Evolutionary conservation across 2,113 vertebrate genomes (phyloP).

Genomic region (Pleuronectes platessa): DNA sequence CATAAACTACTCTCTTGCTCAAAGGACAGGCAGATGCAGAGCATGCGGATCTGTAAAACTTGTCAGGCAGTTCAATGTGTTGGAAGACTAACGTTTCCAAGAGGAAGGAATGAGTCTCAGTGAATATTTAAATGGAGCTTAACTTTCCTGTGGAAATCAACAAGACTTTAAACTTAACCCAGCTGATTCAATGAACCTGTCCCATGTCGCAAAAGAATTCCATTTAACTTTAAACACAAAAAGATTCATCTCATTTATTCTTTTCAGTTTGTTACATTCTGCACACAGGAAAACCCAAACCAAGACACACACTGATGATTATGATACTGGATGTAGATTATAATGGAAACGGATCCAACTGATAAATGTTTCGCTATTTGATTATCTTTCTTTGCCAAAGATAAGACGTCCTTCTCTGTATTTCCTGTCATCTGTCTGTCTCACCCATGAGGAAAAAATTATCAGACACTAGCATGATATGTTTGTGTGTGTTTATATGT

Average conservation of each 20-base stretch:
- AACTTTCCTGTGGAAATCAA: too few relatives aligned
- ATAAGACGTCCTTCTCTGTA: slow-evolving; percentile 22
- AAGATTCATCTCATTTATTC: not conserved
- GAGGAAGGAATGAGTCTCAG: too few relatives aligned
- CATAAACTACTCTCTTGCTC: not conserved
- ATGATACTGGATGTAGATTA: not conserved
- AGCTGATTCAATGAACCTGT: too few relatives aligned
- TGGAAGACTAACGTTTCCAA: too few relatives aligned
- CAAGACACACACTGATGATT: not conserved
- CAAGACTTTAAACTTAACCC: too few relatives aligned
- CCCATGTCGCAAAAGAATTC: too few relatives aligned
- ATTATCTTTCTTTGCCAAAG: slow-evolving; percentile 44
- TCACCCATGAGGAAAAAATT: not conserved
- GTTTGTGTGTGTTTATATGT: too few relatives aligned
- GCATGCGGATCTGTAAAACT: too few relatives aligned
- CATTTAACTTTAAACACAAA: too few relatives aligned
- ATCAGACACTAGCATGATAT: slow-evolving; percentile 1
- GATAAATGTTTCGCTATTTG: slow-evolving; percentile 32
- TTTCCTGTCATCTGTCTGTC: slow-evolving; percentile 31
- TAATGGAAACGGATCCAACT: slow-evolving; percentile 47
- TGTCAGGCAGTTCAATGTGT: too few relatives aligned
- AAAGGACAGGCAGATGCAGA: not conserved
- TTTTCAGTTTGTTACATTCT: not conserved
- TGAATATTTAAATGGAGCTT: too few relatives aligned
- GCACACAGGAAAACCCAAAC: slow-evolving; percentile 11